phyloP scores from a whole-genome alignment of 2,113 vertebrate species.

The Syngnathus typhle region DNA sequence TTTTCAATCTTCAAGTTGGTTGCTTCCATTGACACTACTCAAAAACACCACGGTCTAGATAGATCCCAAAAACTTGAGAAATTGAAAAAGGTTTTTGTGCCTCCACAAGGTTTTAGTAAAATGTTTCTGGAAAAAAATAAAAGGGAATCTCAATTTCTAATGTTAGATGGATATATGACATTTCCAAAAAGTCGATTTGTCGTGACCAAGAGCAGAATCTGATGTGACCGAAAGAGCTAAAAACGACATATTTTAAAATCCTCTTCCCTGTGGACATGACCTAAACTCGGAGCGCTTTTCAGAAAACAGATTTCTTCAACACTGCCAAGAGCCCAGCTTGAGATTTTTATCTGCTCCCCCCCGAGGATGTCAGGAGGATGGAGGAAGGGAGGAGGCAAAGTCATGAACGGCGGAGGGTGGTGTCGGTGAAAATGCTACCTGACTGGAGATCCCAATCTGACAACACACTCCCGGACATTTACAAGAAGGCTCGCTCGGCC shows the following conservation, averaged over 20 bases:
- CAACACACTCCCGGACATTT: conserved; percentile 30
- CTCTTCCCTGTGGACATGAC: background rate
- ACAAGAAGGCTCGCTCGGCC: conserved; percentile 12
- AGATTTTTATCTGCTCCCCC: conserved; percentile 64
- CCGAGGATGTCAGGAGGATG: conserved; percentile 42
- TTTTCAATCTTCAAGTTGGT: too few species aligned
- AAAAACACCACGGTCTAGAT: too few species aligned
- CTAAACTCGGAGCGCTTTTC: background rate
- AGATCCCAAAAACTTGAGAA: too few species aligned
- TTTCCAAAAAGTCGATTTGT: background rate
- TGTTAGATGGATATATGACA: background rate
- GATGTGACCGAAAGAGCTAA: background rate
- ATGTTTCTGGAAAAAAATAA: background rate
- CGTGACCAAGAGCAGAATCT: background rate
- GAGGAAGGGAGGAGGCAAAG: conserved; percentile 48
- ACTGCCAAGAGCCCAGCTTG: conserved; percentile 23
- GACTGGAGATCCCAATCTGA: conserved; percentile 63
- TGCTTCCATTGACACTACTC: too few species aligned
- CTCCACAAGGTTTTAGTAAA: too few species aligned
- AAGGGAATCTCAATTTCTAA: background rate
- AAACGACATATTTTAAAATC: background rate
- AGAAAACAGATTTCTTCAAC: conserved; percentile 2
- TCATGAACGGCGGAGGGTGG: conserved; percentile 40
- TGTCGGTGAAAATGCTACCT: conserved; percentile 44
- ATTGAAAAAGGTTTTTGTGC: too few species aligned